Evolutionary conservation across 35 echinoderm and acorn worm genomes (phyloP), one percentile per base, ranked within the genome.

Genomic region (Hemicentrotus pulcherrimus): DNA sequence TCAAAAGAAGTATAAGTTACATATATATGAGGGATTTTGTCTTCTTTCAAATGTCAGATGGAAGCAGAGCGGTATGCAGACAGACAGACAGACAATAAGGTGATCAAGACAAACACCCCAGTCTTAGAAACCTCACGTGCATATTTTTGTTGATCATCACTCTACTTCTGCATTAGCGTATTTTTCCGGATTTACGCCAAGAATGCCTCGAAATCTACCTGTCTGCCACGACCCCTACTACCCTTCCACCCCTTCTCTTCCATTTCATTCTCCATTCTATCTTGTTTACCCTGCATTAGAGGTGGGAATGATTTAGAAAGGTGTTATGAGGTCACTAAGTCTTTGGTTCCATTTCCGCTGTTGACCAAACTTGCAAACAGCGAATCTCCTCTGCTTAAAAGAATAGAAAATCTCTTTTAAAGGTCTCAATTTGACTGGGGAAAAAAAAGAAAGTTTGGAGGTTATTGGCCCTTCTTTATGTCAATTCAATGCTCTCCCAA

Each of bases 261-360:
- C 91, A 31, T 47, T 58, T 31, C 48, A 32, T 93, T 24, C 46
- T 93, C 91, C 46, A 16, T 89, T 35, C 87, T 89, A 30, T 89
- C 88, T 90, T 47, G 32, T 47, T 90, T 47, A 41, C 88, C 46
- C 31, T 32, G 32, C 18, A 33, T 90, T 47, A 45, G 46, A 32
- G 88, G 88, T 90, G 88, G 88, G 46, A 90, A 90, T 90, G 46
- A 90, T 90, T 90, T 90, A 47, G 32, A 90, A 90, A 90, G 88
- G 88, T 90, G 88, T 47, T 33, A 90, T 45, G 46, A 90, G 88
- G 88, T 90, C 88, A 90, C 88, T 45, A 47, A 90, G 88, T 90
- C 88, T 90, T 45, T 90, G 32, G 88, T 47, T 47, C 88, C 46
- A 90, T 47, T 90, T 90, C 88, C 88, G 88, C 46, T 90, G 88